Percentiles rank a stretch among this genome's conserved stretches.
Conservation (phyloP, 1,140 invertebrate genomes). For the Diachasmimorpha longicaudata region DNA sequence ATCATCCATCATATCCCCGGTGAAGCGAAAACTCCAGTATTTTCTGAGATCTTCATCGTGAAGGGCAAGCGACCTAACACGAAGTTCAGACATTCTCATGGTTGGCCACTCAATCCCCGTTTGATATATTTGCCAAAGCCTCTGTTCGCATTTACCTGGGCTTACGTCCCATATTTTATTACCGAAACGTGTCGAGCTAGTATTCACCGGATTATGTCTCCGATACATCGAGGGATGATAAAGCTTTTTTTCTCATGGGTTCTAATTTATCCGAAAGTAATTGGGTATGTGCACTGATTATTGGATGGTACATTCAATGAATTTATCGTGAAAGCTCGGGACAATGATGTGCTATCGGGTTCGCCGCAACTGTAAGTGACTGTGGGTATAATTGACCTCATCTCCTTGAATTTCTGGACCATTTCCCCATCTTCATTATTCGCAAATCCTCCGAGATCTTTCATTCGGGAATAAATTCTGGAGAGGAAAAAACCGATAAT, state of each 20-base stretch:
- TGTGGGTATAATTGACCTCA: slow-evolving; percentile 31
- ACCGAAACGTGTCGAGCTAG: background rate
- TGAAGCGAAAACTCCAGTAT: background rate
- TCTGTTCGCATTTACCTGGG: background rate
- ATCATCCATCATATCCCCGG: background rate
- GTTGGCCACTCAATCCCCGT: slow-evolving; percentile 25
- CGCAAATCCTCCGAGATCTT: background rate
- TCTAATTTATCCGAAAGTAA: background rate
- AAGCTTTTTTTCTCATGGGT: background rate
- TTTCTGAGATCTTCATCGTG: slow-evolving; percentile 6
- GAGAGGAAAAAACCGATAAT: background rate
- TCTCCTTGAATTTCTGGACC: slow-evolving; percentile 1
- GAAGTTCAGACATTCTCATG: slow-evolving; percentile 20
- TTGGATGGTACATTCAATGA: background rate
- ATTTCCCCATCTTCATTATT: slow-evolving; percentile 17
- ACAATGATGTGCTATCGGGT: background rate
- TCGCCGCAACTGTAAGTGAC: slow-evolving; percentile 22
- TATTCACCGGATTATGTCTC: background rate
- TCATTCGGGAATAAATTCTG: too few species aligned
- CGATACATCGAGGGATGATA: background rate
- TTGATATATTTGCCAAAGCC: slow-evolving; percentile 3
- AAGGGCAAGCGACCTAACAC: background rate
- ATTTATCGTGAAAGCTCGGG: background rate
- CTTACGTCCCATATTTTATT: background rate
- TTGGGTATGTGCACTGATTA: too few species aligned